Conservation (phyloP, 37 sponge, comb jelly and placozoan genomes). For the Crambe crambe region DNA sequence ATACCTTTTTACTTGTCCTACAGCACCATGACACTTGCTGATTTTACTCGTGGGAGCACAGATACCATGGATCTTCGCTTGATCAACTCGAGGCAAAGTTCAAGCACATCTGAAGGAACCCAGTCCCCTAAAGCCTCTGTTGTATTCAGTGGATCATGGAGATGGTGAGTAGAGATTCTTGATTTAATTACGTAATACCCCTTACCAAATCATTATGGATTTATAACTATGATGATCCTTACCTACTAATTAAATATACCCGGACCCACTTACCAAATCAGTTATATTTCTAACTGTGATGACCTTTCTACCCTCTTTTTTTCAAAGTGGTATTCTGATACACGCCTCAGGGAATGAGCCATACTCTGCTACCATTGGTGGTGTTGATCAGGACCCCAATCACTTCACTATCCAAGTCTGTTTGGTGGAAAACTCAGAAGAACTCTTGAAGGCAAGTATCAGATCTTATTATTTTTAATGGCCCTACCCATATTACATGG, state of each 20-base stretch:
- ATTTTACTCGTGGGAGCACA: slow-evolving; percentile 9
- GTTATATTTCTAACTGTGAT: too few species aligned
- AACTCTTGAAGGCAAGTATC: slow-evolving; percentile 36
- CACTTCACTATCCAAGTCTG: slow-evolving; percentile 48
- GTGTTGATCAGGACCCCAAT: neutral
- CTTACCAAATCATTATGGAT: too few species aligned
- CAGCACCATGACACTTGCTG: slow-evolving; percentile 8
- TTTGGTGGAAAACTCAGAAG: slow-evolving; percentile 48
- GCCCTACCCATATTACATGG: too few species aligned
- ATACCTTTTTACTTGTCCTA: neutral
- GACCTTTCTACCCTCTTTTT: too few species aligned
- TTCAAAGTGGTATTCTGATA: neutral
- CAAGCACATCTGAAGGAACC: neutral
- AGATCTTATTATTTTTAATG: too few species aligned
- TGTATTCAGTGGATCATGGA: neutral
- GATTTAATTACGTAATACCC: too few species aligned
- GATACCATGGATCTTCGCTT: slow-evolving; percentile 20
- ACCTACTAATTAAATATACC: neutral
- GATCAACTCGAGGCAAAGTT: neutral
- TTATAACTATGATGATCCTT: neutral
- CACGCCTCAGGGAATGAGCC: neutral
- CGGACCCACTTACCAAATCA: too few species aligned
- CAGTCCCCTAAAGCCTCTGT: neutral
- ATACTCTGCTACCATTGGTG: neutral
- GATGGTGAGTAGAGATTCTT: neutral